Conservation (phyloP, 2,113 vertebrate species). For the Orthonyx spaldingii region DNA sequence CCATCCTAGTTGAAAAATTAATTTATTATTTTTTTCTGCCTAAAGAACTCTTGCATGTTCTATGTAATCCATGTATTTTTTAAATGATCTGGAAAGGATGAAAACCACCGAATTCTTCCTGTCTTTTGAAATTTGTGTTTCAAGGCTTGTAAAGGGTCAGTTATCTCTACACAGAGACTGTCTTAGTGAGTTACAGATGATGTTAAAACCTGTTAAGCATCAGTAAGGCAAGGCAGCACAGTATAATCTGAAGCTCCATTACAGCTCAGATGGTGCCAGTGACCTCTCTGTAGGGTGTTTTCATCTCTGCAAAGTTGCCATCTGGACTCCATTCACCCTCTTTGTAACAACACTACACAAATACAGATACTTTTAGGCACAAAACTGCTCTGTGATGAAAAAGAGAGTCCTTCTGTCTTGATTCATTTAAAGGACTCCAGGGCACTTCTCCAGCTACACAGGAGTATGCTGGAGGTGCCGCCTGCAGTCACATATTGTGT, state of each 20-base stretch:
- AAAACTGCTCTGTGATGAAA: neutral
- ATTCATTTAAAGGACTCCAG: neutral
- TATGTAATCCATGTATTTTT: neutral
- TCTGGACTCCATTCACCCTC: slow-evolving; percentile 11
- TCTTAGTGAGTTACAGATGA: neutral
- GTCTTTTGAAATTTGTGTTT: neutral
- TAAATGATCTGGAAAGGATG: neutral
- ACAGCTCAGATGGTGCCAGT: neutral
- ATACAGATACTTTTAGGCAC: neutral
- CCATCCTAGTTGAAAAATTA: neutral
- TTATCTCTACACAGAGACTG: neutral
- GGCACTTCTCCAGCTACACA: neutral
- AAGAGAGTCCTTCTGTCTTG: neutral
- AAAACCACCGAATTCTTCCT: neutral
- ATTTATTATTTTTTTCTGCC: neutral
- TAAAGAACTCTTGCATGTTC: neutral
- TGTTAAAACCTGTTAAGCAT: neutral
- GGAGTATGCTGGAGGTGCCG: neutral
- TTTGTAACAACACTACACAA: neutral
- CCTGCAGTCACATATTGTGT: neutral
- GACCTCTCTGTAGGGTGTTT: neutral
- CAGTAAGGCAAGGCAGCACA: neutral
- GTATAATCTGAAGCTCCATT: neutral
- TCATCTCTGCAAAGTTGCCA: neutral
- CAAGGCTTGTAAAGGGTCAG: neutral